Base-by-base conservation (phyloP, 2,113 vertebrate species). In the Laticauda colubrina region DNA sequence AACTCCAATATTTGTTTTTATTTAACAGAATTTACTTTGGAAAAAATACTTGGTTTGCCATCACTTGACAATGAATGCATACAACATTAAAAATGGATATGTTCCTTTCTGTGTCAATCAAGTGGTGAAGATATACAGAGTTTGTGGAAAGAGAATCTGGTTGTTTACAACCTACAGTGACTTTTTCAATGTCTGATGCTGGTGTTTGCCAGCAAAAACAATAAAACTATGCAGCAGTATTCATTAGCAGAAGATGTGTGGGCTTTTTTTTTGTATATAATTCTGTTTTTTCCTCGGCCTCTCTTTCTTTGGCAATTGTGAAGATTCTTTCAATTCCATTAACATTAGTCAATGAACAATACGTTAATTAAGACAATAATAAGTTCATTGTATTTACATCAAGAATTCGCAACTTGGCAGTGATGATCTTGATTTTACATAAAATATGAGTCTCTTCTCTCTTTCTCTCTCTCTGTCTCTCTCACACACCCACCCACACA, bases 61-160 rank as follows among this genome's bases (percentile, higher is more conserved):
- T 21, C 61, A 29, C 59, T 92, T 89, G 11, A 21, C 51, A 55
- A 86, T 55, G n/a, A 7, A 15, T 23, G 43, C 69, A 39, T 18
- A 88, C 26, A 54, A 29, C 11, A 55, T 54, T 88, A 55, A 75
- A 88, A 69, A 75, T 92, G 48, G 45, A 45, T 61, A 21, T 51
- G 24, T 51, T 91, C 2, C 26, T 85, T 89, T 93, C 26, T 85
- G 29, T 59, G 43, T 48, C 54, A 59, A 23, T 24, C 56, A 89
- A 86, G 21, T n/a, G 29, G 23, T 23, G 29, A 93, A 59, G 24
- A 59, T 87, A 89, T 53, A 26, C 39, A 6, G 9, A 29, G 15
- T 20, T 56, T 85, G 87, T 89, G 55, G 87, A 55, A 89, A 93
- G 55, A 69, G 18, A 93, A 91, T 59, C 64, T 89, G n/a, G 21